Evolutionary conservation across 2,797 vertebrate species (phyloP).

Genomic region (Leptoclinus maculatus): DNA sequence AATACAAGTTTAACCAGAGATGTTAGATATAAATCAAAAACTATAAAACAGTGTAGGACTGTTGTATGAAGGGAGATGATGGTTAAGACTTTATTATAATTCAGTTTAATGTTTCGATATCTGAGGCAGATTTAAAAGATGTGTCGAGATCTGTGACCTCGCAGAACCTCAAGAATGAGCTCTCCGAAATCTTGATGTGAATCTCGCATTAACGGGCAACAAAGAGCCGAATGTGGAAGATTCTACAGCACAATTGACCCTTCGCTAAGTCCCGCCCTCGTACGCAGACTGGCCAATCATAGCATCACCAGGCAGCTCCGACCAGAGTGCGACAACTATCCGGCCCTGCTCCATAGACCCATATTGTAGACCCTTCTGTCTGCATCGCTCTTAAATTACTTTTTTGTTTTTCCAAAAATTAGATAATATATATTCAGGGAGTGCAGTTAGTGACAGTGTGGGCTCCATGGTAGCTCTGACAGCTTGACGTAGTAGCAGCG

Average conservation of each 20-base stretch:
- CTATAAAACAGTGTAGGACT: background rate
- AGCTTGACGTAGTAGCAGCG: background rate
- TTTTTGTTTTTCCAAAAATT: no score
- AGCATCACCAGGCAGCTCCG: background rate
- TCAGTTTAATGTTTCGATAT: background rate
- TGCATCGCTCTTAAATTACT: no score
- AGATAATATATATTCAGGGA: no score
- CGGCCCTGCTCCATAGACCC: no score
- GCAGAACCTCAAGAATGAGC: background rate
- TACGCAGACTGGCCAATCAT: background rate
- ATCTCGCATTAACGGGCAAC: background rate
- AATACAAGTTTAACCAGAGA: constrained; percentile 35
- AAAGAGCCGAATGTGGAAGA: background rate
- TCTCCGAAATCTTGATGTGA: background rate
- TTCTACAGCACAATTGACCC: background rate
- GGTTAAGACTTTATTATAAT: background rate
- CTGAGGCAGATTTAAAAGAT: background rate
- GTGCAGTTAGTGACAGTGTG: no score
- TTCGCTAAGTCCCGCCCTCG: background rate
- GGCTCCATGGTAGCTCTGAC: no score
- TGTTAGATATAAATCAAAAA: constrained; percentile 24
- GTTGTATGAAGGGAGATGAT: background rate
- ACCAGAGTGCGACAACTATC: background rate
- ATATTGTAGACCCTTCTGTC: no score
- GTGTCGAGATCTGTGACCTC: background rate